These are phyloP conservation scores for Idaea straminata DNA, from an alignment of 2,888 invertebrate genomes.

Conservation along the genomic window DNA sequence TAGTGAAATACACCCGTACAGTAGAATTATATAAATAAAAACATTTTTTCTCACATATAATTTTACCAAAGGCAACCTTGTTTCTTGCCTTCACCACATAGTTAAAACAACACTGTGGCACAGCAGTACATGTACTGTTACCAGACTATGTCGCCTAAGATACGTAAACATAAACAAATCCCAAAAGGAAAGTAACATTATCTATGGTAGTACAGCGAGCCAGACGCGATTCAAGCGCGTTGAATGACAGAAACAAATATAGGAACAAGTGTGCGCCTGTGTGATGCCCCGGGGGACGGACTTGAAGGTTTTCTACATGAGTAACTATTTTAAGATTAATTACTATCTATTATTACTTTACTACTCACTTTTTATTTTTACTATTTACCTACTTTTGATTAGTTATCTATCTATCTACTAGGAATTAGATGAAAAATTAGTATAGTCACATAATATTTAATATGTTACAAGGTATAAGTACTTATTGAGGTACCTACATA, in stretches of 20 bases:
- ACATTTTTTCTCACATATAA: not conserved
- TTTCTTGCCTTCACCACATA: not conserved
- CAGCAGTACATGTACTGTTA: not conserved
- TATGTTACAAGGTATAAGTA: too few relatives aligned
- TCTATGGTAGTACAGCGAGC: slow-evolving; percentile 39
- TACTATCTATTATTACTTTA: too few relatives aligned
- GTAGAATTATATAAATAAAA: too few relatives aligned
- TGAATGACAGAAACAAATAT: slow-evolving; percentile 79
- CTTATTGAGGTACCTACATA: too few relatives aligned
- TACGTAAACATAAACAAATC: slow-evolving; percentile 39
- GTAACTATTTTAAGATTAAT: too few relatives aligned
- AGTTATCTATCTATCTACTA: too few relatives aligned
- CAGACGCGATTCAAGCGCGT: slow-evolving; percentile 50
- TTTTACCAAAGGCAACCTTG: not conserved
- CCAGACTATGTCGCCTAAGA: slow-evolving; percentile 16
- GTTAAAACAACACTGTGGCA: not conserved
- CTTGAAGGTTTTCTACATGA: slow-evolving; percentile 2
- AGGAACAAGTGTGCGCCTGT: slow-evolving; percentile 68
- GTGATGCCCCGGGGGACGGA: slow-evolving; percentile 30
- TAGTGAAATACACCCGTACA: too few relatives aligned
- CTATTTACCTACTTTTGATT: too few relatives aligned
- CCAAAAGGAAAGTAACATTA: slow-evolving; percentile 51
- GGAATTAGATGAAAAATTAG: too few relatives aligned
- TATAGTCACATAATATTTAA: too few relatives aligned
- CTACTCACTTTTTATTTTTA: too few relatives aligned